Base-by-base conservation (phyloP, 2,113 vertebrate species). In the Gambusia holbrooki region DNA sequence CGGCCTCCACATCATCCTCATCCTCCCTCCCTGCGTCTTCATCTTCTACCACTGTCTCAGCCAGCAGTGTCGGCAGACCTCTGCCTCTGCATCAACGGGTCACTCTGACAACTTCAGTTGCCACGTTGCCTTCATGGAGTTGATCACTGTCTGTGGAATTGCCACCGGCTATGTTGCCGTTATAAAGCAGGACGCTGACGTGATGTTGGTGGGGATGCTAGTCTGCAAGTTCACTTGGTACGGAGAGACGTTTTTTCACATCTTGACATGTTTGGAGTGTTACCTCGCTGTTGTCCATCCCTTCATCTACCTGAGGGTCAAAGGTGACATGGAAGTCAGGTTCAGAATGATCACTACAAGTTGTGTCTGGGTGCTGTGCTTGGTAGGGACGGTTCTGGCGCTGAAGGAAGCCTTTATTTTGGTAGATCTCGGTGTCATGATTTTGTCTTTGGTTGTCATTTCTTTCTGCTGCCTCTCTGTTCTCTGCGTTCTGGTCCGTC, bases 251-350 rank as follows among this genome's bases (percentile, higher is more conserved):
- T 37, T 51, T 9, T 54, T 69, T 25, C 74, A 69, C 15, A 0
- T 29, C 7, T 64, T 86, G 17, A 84, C 76, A 37, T 84, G 83
- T 40, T 19, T 77, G 25, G 84, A 88, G 32, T 73, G n/a, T 32
- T 82, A 84, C 73, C 29, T 87, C 66, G 85, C 85, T 2, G 76
- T 71, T 0, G 69, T 84, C 45, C 76, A 87, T 62, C 85, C 82
- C 14, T 1, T 84, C 76, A 74, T 45, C 45, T 84, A 84, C 33
- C 22, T 63, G 73, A 51, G 25, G 1, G 66, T 88, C 74, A 81
- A 35, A 9, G 28, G 10, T 5, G 45, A 13, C 37, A 40, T 27
- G 28, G 72, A 75, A 4, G 12, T 85, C 66, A 75, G 67, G 25
- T 29, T 75, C 33, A 72, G 74, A n/a, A 78, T 80, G 0, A 0